Percentiles rank a stretch among this genome's conserved stretches.
Conservation (phyloP, 1,140 invertebrate species). For the Telenomus remus region DNA sequence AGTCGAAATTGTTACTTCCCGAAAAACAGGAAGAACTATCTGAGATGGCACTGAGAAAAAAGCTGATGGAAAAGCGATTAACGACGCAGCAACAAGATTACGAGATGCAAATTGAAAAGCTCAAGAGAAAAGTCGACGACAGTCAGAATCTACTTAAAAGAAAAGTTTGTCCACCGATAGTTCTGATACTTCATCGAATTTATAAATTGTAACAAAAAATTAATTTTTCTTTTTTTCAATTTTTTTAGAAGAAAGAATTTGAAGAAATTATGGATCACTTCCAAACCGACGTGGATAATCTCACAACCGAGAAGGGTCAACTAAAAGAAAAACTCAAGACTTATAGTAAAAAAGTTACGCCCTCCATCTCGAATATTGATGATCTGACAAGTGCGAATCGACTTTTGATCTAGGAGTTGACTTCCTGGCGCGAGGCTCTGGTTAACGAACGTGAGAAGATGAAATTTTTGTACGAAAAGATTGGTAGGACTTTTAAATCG, state of each 20-base stretch:
- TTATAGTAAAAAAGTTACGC: conserved; percentile 78
- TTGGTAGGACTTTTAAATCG: conserved; percentile 79
- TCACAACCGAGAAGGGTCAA: conserved; percentile 91
- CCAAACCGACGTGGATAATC: conserved; percentile 93
- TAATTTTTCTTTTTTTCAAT: no score
- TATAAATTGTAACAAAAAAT: background rate
- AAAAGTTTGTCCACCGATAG: conserved; percentile 58
- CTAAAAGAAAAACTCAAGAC: conserved; percentile 93
- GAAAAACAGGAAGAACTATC: conserved; percentile 95
- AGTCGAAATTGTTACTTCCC: conserved; percentile 88
- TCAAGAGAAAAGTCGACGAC: conserved; percentile 93
- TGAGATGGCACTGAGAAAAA: conserved; percentile 93
- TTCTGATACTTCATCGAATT: background rate
- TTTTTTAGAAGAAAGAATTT: conserved; percentile 91
- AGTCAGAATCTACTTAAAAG: conserved; percentile 84
- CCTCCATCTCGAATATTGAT: conserved; percentile 55
- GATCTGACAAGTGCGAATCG: conserved; percentile 73
- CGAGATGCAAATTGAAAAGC: conserved; percentile 87
- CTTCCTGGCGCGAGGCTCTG: conserved; percentile 77
- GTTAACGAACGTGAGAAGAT: conserved; percentile 77
- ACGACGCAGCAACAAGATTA: conserved; percentile 89
- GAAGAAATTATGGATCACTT: conserved; percentile 97
- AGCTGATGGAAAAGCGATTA: conserved; percentile 94
- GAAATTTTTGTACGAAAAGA: conserved; percentile 77
- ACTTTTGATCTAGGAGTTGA: conserved; percentile 79